phyloP scores from a whole-genome alignment of 1,140 invertebrate species.

The Drosophila burlai region DNA sequence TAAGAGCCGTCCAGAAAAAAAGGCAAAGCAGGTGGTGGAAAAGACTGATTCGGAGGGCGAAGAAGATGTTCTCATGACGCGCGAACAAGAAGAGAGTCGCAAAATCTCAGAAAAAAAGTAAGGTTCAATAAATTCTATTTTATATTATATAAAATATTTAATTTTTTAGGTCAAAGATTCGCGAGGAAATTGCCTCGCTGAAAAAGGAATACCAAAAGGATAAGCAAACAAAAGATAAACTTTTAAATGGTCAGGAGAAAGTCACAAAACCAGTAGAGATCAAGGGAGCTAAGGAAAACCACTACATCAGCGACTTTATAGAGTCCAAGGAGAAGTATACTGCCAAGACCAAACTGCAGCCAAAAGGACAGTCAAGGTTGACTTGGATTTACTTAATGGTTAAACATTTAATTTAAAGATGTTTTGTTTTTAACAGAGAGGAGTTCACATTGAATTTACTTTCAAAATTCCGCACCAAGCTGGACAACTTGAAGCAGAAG shows the following conservation, averaged over 20 bases:
- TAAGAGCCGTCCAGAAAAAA: constrained; percentile 46
- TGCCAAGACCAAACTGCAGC: constrained; percentile 89
- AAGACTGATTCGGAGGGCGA: constrained; percentile 86
- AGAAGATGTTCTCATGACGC: constrained; percentile 86
- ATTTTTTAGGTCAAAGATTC: constrained; percentile 89
- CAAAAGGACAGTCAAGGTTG: constrained; percentile 89
- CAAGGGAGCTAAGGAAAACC: constrained; percentile 78
- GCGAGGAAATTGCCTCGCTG: constrained; percentile 90
- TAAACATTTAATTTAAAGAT: neutral
- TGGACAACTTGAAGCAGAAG: constrained; percentile 89
- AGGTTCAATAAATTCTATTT: constrained; percentile 17
- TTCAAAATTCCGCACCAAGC: constrained; percentile 93
- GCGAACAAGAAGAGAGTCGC: constrained; percentile 85
- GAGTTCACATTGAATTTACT: constrained; percentile 91
- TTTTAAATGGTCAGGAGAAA: constrained; percentile 82
- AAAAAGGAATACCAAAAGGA: constrained; percentile 90
- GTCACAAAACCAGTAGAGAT: constrained; percentile 74
- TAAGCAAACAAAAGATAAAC: constrained; percentile 86
- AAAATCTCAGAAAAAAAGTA: constrained; percentile 90
- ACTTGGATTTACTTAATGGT: neutral
- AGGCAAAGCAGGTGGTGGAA: constrained; percentile 17
- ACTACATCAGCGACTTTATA: constrained; percentile 89
- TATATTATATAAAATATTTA: neutral
- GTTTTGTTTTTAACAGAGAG: constrained; percentile 86
- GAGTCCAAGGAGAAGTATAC: constrained; percentile 92